Base-by-base conservation (phyloP, 2,797 vertebrate species). In the Ctenosaura bakeri region DNA sequence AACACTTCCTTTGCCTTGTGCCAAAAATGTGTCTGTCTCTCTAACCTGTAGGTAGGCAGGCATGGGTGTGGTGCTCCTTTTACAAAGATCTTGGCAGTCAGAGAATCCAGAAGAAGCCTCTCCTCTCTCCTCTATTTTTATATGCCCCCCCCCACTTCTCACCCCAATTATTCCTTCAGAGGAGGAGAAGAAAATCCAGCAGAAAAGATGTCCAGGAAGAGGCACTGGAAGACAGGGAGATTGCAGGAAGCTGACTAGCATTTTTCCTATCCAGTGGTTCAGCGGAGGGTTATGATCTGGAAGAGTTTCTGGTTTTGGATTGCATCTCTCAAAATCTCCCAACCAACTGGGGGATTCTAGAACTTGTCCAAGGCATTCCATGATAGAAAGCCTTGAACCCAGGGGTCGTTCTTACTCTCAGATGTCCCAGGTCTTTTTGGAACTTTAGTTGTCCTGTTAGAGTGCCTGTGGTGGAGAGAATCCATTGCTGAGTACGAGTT, bases 1-100 rank as follows among this genome's bases (percentile, higher is more conserved):
- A 98, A 97, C 96, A 50, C 93, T 97, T 98, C 97, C 96, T 93
- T 82, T 90, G 94, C 56, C 91, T 89, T 42, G 94, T 98, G 98
- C 98, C 98, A 98, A 98, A 98, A 98, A 98, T 97, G 95, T 97
- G 97, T 97, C 97, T 24, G 35, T 97, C 90, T 97, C 97, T 97
- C 90, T 95, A 97, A 96, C 95, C 96, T 97, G 97, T 96, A 96
- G 94, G 94, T 96, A 96, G 94, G 94, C 96, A 96, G 93, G 96
- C 95, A 95, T 93, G 98, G 97, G 98, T 97, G 96, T 95, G 96
- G 95, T 94, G 69, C 95, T 10, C 82, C 95, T 87, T 79, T 83
- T 80, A 90, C 2, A 95, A 96, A 95, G 94, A 91, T 93, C 95
- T 56, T 0, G 86, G 69, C 84, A 29, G 74, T 93, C 90, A 3